Percentiles rank a stretch among this genome's conserved stretches.
phyloP scores from a whole-genome alignment of 2,113 vertebrate species.

The Diphyllodes magnificus region DNA sequence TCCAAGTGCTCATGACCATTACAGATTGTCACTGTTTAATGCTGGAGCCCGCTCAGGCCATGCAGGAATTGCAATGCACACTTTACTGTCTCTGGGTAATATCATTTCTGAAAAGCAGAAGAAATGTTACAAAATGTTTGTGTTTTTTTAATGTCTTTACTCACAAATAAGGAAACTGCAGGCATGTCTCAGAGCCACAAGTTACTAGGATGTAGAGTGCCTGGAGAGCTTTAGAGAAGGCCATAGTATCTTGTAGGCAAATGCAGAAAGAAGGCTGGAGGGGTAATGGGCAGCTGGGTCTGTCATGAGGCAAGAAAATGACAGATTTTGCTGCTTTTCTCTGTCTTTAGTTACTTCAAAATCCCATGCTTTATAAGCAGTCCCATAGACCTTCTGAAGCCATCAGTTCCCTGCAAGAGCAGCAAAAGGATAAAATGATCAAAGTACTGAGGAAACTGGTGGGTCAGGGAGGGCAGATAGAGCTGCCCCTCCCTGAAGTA shows the following conservation, averaged over 20 bases:
- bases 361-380: background rate
- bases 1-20: background rate
- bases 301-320: background rate
- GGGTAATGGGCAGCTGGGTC: background rate
- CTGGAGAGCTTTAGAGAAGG: background rate
- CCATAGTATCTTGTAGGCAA: background rate
- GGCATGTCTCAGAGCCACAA: background rate
- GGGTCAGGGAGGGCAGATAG: background rate
- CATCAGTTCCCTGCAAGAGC: background rate
- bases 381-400: background rate
- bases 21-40: background rate
- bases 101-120: background rate
- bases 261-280: background rate
- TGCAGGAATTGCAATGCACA: background rate
- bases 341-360: background rate
- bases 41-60: fast-evolving
- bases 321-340: background rate
- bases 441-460: background rate
- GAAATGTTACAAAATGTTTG: background rate
- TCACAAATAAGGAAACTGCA: background rate
- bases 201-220: background rate
- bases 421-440: background rate
- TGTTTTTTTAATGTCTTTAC: background rate
- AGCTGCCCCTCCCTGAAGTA: background rate
- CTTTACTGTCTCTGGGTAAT: background rate